Evolutionary conservation across 2,797 vertebrate species (phyloP).

Genomic region (Rhadinocentrus ornatus): DNA sequence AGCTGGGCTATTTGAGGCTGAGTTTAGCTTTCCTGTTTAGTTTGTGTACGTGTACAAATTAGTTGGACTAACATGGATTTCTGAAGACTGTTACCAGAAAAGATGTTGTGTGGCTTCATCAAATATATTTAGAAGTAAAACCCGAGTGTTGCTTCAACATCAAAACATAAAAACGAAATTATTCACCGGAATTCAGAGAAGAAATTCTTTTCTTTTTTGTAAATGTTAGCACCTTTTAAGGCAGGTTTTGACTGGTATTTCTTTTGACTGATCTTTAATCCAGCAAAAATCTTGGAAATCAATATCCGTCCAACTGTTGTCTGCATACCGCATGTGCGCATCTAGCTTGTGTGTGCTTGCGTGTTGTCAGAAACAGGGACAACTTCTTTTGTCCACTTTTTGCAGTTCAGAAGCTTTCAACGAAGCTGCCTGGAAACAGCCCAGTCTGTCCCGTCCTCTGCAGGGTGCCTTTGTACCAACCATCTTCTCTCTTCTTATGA

Average conservation of each 20-base stretch:
- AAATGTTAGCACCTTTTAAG: slow-evolving; percentile 30
- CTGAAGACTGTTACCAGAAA: slow-evolving; percentile 1
- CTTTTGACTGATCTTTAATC: background rate
- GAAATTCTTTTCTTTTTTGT: background rate
- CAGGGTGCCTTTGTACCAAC: slow-evolving; percentile 99
- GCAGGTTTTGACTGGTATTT: slow-evolving; percentile 9
- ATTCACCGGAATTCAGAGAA: background rate
- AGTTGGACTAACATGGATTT: slow-evolving; percentile 49
- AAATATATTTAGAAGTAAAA: slow-evolving; percentile 14
- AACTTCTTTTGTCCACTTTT: slow-evolving; percentile 40
- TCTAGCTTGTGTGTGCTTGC: slow-evolving; percentile 21
- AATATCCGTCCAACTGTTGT: slow-evolving; percentile 40
- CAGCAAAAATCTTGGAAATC: slow-evolving; percentile 42
- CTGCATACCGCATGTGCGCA: slow-evolving; percentile 9
- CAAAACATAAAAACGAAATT: background rate
- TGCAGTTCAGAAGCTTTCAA: slow-evolving; percentile 90
- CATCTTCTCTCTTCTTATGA: slow-evolving; percentile 97
- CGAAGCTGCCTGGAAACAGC: slow-evolving; percentile 98
- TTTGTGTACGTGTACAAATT: slow-evolving; percentile 16
- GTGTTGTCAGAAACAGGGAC: slow-evolving; percentile 44
- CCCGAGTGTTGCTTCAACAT: slow-evolving; percentile 4
- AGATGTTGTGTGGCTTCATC: slow-evolving; percentile 14
- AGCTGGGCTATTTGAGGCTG: slow-evolving; percentile 55
- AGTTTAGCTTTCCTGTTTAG: slow-evolving; percentile 22
- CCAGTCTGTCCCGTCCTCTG: slow-evolving; percentile 97